These are phyloP conservation scores for Meles meles DNA, from an alignment of 2,113 vertebrate genomes.

Conservation along the genomic window DNA sequence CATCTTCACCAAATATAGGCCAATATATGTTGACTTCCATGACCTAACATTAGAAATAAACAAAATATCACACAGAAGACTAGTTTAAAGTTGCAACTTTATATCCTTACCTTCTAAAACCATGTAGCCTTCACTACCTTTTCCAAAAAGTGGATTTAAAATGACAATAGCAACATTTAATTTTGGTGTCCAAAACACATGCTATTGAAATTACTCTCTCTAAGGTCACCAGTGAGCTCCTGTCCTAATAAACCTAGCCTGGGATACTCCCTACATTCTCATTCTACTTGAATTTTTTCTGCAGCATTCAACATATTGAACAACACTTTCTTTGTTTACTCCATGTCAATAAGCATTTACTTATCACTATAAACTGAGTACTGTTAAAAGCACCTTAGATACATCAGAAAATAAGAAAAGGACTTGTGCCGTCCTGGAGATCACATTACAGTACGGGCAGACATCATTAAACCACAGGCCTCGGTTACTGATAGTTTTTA, in stretches of 20 bases:
- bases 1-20: not conserved
- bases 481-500: not conserved
- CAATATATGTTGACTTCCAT: not conserved
- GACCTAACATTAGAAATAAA: not conserved
- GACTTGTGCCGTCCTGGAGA: not conserved
- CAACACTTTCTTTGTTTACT: not conserved
- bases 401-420: not conserved
- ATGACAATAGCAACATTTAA: not conserved
- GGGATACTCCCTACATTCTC: not conserved
- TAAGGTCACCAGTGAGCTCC: not conserved
- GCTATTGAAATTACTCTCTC: not conserved
- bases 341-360: not conserved
- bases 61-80: not conserved
- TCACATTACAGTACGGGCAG: not conserved
- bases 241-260: not conserved
- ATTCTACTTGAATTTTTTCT: not conserved
- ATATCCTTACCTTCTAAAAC: not conserved
- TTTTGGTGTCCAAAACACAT: not conserved
- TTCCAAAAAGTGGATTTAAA: conserved; percentile 13
- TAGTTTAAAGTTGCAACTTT: not conserved
- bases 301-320: not conserved
- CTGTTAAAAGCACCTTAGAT: not conserved
- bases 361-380: not conserved
- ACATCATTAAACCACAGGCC: not conserved
- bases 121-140: not conserved